phyloP scores from a whole-genome alignment of 2,888 invertebrate species.

The Tineola bisselliella region DNA sequence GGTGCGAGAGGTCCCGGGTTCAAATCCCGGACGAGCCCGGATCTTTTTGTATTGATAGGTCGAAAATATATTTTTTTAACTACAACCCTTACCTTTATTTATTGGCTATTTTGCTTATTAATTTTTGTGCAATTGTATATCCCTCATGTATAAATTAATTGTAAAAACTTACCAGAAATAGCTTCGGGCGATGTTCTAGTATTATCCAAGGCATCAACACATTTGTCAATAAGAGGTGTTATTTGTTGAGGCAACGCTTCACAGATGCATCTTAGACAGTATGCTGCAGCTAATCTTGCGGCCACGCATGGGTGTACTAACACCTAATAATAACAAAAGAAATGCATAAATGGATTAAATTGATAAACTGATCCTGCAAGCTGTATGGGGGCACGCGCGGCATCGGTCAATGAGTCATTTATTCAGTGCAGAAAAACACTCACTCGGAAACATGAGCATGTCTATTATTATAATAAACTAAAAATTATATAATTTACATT shows the following conservation, averaged over 20 bases:
- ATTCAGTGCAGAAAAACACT: no score
- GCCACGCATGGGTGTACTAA: slow-evolving; percentile 94
- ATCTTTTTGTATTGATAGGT: slow-evolving; percentile 23
- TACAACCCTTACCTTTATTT: neutral
- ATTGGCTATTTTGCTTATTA: no score
- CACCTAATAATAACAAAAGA: slow-evolving; percentile 64
- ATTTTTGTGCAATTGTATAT: neutral
- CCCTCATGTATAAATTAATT: neutral
- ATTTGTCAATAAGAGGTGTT: slow-evolving; percentile 91
- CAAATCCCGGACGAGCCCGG: slow-evolving; percentile 69
- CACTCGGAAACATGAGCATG: no score
- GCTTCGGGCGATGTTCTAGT: slow-evolving; percentile 90
- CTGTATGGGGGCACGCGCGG: no score
- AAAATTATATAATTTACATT: no score
- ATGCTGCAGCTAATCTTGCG: slow-evolving; percentile 92
- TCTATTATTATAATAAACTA: no score
- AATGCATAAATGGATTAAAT: no score
- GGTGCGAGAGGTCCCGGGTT: slow-evolving; percentile 71
- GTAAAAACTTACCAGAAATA: slow-evolving; percentile 67
- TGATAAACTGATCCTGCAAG: no score
- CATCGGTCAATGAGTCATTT: no score
- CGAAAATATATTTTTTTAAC: no score
- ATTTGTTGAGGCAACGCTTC: slow-evolving; percentile 95
- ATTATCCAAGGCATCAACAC: slow-evolving; percentile 87
- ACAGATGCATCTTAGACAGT: slow-evolving; percentile 92